Evolutionary conservation across 1,140 invertebrate genomes (phyloP).

Genomic region (Leptonema lineaticorne): DNA sequence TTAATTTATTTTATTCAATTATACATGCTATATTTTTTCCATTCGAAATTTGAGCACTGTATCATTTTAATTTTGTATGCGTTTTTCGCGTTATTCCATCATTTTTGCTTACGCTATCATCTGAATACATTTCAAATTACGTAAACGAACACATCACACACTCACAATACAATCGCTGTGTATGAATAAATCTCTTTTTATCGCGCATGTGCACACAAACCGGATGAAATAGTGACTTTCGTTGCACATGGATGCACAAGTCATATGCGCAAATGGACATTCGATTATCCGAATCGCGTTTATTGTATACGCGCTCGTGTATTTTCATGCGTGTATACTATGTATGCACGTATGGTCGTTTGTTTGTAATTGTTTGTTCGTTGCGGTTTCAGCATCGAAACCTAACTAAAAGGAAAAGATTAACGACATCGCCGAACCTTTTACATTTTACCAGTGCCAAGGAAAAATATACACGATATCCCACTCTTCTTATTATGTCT

Average conservation of each 20-base stretch:
- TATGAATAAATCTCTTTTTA: constrained; percentile 11
- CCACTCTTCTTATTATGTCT: too few species aligned
- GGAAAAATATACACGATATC: too few species aligned
- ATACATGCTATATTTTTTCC: too few species aligned
- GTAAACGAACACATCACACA: not conserved
- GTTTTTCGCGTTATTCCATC: too few species aligned
- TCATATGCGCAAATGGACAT: constrained; percentile 18
- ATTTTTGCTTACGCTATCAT: too few species aligned
- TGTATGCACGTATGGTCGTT: not conserved
- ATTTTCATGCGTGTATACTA: not conserved
- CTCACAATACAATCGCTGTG: not conserved
- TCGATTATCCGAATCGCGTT: not conserved
- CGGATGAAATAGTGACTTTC: constrained; percentile 16
- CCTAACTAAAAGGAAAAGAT: not conserved
- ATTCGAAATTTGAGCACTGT: too few species aligned
- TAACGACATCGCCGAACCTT: not conserved
- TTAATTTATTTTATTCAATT: too few species aligned
- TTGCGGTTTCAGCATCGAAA: not conserved
- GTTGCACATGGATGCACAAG: constrained; percentile 14
- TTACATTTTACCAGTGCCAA: not conserved
- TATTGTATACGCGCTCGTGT: too few species aligned
- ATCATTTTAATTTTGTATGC: too few species aligned
- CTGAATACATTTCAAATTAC: not conserved
- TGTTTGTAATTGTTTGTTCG: not conserved
- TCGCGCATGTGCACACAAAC: constrained; percentile 3